A percentile compares a stretch with the other conserved stretches of the same genome.
Evolutionary conservation across 1,140 invertebrate genomes (phyloP).

Genomic region (Matsumurasca onukii): DNA sequence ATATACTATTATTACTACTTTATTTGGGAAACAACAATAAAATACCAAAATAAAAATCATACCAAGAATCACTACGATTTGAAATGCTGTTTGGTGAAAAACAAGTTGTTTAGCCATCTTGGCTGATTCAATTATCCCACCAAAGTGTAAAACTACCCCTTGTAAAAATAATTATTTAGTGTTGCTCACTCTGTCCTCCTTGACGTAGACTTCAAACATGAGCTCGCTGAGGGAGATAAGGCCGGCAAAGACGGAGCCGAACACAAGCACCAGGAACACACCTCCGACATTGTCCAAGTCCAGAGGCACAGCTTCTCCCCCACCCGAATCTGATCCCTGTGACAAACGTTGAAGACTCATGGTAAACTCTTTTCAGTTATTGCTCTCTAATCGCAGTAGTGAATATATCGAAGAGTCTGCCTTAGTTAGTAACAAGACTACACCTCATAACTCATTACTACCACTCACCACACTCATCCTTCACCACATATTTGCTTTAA

Average conservation of each 20-base stretch:
- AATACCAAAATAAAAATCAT: too few species aligned
- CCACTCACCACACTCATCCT: not conserved
- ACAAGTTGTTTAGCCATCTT: too few species aligned
- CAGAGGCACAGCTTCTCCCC: constrained; percentile 55
- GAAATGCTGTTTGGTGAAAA: too few species aligned
- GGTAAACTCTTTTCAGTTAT: not conserved
- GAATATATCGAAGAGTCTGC: too few species aligned
- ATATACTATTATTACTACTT: not conserved
- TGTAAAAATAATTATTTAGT: not conserved
- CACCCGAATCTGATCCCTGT: constrained; percentile 3
- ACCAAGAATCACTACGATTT: too few species aligned
- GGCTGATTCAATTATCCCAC: not conserved
- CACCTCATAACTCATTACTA: too few species aligned
- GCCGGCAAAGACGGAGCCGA: constrained; percentile 35
- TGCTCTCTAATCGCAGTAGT: too few species aligned
- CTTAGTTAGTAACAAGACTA: too few species aligned
- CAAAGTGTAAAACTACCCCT: not conserved
- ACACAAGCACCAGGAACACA: constrained; percentile 79
- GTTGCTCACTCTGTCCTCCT: constrained; percentile 48
- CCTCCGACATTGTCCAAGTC: constrained; percentile 84
- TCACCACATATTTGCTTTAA: not conserved
- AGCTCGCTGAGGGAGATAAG: constrained; percentile 44
- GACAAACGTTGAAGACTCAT: not conserved
- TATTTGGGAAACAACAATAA: too few species aligned
- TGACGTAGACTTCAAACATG: constrained; percentile 45